Evolutionary conservation across 2,113 vertebrate genomes (phyloP).

Genomic region (Peromyscus californicus): DNA sequence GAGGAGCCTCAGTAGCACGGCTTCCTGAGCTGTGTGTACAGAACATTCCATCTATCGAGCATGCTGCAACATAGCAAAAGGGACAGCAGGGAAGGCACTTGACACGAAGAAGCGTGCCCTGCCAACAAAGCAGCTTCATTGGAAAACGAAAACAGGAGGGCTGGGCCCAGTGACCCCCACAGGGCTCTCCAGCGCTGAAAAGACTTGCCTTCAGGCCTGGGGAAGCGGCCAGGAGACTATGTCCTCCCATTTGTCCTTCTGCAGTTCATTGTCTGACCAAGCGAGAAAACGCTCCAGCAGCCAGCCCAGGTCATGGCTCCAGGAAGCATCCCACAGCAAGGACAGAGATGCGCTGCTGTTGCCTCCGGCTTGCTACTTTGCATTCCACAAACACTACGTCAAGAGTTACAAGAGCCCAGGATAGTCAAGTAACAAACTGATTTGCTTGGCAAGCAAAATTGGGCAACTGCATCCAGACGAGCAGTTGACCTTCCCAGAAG

Average conservation of each 20-base stretch:
- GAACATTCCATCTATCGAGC: accelerated
- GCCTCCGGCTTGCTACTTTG: not conserved
- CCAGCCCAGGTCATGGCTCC: not conserved
- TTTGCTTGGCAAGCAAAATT: not conserved
- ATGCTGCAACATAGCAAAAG: not conserved
- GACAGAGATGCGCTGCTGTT: not conserved
- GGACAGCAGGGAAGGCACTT: accelerated
- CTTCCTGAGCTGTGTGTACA: not conserved
- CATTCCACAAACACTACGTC: accelerated
- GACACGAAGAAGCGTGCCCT: not conserved
- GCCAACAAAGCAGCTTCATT: not conserved
- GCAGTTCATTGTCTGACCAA: not conserved
- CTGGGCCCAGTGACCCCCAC: not conserved
- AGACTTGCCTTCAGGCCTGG: not conserved
- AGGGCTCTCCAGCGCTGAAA: conserved; percentile 20
- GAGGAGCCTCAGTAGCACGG: not conserved
- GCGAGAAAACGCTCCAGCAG: not conserved
- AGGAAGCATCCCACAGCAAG: not conserved
- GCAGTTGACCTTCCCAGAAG: not conserved
- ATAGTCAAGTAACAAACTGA: not conserved
- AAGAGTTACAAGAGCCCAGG: not conserved
- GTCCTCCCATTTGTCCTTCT: conserved; percentile 7
- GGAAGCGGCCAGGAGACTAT: not conserved
- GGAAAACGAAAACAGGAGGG: conserved; percentile 59
- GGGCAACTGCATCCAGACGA: not conserved